These are phyloP conservation scores for Temnopleurus reevesii DNA, from an alignment of 53 echinoderm and acorn worm species.

Conservation along the genomic window DNA sequence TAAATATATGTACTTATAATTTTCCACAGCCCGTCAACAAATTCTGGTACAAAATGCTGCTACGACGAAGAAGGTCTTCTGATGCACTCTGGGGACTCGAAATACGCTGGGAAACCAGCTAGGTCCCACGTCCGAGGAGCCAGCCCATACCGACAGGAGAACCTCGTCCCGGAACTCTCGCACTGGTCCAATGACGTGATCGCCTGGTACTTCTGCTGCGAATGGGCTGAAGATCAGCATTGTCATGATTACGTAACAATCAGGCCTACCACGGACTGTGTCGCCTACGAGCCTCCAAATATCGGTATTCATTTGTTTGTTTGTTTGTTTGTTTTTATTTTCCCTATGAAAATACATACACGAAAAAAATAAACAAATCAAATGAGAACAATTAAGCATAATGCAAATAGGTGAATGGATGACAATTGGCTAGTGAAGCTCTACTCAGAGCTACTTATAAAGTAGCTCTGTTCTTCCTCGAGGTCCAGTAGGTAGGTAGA, in stretches of 20 bases:
- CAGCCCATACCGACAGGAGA: slow-evolving; percentile 57
- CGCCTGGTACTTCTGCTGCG: slow-evolving; percentile 80
- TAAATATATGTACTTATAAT: no score
- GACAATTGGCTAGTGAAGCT: no score
- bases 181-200: slow-evolving; percentile 86
- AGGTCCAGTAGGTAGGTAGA: no score
- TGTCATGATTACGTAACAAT: slow-evolving; percentile 71
- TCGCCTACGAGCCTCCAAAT: slow-evolving; percentile 62
- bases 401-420: no score
- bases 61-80: slow-evolving; percentile 62
- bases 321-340: no score
- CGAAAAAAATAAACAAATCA: no score
- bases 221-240: slow-evolving; percentile 58
- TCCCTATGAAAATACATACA: no score
- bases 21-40: neutral
- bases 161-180: slow-evolving; percentile 74
- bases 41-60: slow-evolving; percentile 68
- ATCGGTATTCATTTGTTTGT: slow-evolving; percentile 62
- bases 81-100: slow-evolving; percentile 72
- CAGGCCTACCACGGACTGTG: slow-evolving; percentile 75
- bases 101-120: slow-evolving; percentile 68
- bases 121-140: slow-evolving; percentile 68
- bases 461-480: no score
- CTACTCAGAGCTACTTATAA: no score
- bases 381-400: no score